Conservation (phyloP, 2,113 vertebrate species). For the Neogobius melanostomus region DNA sequence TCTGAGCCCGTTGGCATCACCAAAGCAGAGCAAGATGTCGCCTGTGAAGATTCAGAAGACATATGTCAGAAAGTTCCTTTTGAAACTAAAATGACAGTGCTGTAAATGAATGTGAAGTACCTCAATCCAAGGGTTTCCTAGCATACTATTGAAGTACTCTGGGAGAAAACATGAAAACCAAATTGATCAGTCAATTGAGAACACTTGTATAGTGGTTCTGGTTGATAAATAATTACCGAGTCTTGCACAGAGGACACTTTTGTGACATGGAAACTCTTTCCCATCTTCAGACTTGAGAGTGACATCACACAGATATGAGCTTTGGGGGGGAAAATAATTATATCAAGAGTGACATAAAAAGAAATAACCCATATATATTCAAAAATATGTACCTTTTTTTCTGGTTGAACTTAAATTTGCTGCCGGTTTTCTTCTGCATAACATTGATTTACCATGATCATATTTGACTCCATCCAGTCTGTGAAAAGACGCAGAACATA, state of each 20-base stretch:
- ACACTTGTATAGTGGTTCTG: background rate
- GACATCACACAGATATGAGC: constrained; percentile 90
- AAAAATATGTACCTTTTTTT: constrained; percentile 82
- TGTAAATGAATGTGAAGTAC: constrained; percentile 63
- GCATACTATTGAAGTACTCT: constrained; percentile 98
- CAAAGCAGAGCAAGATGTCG: constrained; percentile 87
- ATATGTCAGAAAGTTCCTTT: background rate
- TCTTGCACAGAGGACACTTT: constrained; percentile 94
- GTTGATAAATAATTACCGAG: constrained; percentile 78
- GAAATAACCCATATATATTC: no score
- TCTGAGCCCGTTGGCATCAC: constrained; percentile 92
- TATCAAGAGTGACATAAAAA: no score
- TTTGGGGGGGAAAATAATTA: constrained; percentile 54
- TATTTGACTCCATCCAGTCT: constrained; percentile 91
- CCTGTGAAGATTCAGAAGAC: constrained; percentile 71
- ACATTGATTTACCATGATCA: constrained; percentile 88
- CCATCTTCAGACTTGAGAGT: constrained; percentile 92
- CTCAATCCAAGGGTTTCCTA: constrained; percentile 97
- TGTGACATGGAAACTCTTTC: constrained; percentile 94
- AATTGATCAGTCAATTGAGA: background rate
- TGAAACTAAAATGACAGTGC: background rate
- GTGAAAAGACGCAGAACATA: constrained; percentile 12
- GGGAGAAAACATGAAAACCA: constrained; percentile 47
- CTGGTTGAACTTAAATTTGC: constrained; percentile 83
- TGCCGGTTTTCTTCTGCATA: constrained; percentile 82